Percentiles rank a stretch among this genome's conserved stretches.
These are phyloP conservation scores for Eupithecia exiguata DNA, from an alignment of 2,888 invertebrate species.

Conservation along the genomic window DNA sequence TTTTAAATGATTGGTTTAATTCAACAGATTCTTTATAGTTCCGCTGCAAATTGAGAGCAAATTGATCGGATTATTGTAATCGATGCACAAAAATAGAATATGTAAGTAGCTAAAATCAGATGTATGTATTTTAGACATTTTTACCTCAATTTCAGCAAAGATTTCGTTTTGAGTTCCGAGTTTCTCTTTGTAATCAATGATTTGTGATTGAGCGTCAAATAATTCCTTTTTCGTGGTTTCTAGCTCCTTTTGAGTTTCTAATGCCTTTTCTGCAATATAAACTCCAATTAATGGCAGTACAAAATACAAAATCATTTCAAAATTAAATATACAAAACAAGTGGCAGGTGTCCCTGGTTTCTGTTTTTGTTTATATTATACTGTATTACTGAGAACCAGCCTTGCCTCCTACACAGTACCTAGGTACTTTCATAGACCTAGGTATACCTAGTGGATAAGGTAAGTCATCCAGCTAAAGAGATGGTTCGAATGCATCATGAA, in stretches of 20 bases:
- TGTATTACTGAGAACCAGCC: too few species aligned
- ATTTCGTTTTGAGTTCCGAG: constrained; percentile 54
- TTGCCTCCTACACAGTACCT: too few species aligned
- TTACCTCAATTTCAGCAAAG: constrained; percentile 65
- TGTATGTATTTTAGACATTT: neutral
- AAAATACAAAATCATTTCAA: too few species aligned
- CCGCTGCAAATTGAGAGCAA: constrained; percentile 49
- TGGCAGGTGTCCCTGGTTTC: too few species aligned
- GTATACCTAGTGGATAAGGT: neutral
- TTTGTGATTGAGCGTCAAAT: constrained; percentile 53
- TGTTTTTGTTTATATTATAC: too few species aligned
- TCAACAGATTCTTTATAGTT: constrained; percentile 56
- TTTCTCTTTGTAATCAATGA: constrained; percentile 55
- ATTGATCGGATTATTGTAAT: neutral
- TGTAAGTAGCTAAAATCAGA: too few species aligned
- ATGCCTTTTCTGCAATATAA: constrained; percentile 47
- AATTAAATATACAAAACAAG: too few species aligned
- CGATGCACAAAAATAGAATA: neutral
- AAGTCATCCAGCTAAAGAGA: neutral
- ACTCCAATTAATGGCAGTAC: constrained; percentile 3
- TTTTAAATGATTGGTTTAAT: constrained; percentile 54
- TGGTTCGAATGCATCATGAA: neutral
- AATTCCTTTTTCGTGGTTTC: constrained; percentile 56
- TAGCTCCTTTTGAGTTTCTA: constrained; percentile 50
- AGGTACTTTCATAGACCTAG: neutral